A percentile compares a stretch with the other conserved stretches of the same genome.
These are phyloP conservation scores for Hetaerina titia DNA, from an alignment of 2,888 invertebrate species.

Conservation along the genomic window DNA sequence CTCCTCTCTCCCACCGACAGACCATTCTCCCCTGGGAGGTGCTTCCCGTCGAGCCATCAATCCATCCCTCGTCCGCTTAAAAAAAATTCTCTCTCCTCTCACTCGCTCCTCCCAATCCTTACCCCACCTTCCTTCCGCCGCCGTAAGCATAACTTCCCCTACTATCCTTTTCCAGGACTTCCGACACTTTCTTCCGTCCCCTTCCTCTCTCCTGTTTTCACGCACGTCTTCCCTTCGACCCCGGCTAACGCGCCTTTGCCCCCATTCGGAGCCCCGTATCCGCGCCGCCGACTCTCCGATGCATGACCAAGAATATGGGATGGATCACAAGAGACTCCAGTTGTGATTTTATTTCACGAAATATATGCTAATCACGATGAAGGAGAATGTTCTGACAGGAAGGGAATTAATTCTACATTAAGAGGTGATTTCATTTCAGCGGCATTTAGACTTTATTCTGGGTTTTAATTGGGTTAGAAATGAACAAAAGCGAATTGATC, in stretches of 20 bases:
- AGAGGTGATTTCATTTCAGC: no score
- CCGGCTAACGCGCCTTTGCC: neutral
- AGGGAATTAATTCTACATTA: no score
- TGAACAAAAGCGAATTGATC: no score
- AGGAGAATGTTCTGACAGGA: no score
- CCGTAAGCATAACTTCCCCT: no score
- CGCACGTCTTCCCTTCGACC: neutral
- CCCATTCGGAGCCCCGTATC: neutral
- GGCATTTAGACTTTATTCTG: no score
- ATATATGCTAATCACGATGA: neutral
- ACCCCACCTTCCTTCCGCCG: neutral
- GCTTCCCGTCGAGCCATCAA: slow-evolving; percentile 2
- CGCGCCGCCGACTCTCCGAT: neutral
- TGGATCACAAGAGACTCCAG: neutral
- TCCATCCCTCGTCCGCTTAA: neutral
- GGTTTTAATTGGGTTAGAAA: no score
- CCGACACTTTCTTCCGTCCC: neutral
- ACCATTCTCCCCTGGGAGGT: neutral
- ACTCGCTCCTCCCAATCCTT: neutral
- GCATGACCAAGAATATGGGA: neutral
- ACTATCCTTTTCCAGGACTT: slow-evolving; percentile 21
- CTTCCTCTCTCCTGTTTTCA: neutral
- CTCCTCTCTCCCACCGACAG: neutral
- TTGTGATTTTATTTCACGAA: neutral
- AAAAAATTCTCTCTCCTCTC: neutral